These are phyloP conservation scores for Stenodema calcarata DNA, from an alignment of 2,888 invertebrate species.

Conservation along the genomic window DNA sequence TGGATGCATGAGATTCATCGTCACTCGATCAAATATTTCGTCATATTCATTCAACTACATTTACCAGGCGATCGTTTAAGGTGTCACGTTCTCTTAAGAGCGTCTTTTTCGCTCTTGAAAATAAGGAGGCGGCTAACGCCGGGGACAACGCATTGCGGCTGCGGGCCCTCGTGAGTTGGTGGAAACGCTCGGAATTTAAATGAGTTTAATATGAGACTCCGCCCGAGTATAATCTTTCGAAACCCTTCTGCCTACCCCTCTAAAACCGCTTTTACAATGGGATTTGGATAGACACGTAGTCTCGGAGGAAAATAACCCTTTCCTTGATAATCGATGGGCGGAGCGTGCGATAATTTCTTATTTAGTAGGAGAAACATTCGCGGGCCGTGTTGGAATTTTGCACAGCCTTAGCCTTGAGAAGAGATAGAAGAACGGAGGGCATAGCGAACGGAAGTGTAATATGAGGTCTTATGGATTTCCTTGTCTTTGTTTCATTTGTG, in stretches of 20 bases:
- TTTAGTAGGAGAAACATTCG: background rate
- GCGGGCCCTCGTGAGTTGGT: background rate
- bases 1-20: no score
- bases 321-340: background rate
- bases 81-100: no score
- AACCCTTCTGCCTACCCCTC: background rate
- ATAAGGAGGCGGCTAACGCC: background rate
- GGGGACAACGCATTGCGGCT: constrained; percentile 21
- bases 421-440: no score
- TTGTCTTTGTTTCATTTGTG: no score
- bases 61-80: no score
- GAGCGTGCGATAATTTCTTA: background rate
- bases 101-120: background rate
- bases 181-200: constrained; percentile 28
- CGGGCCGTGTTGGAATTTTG: no score
- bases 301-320: background rate
- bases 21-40: no score
- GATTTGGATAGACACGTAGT: constrained; percentile 9
- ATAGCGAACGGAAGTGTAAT: no score
- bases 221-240: background rate
- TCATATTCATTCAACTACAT: no score
- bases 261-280: background rate
- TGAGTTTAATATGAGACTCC: constrained; percentile 33
- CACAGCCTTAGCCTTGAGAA: no score
- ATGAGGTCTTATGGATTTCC: no score